Evolutionary conservation across 1,140 invertebrate genomes (phyloP), one percentile per base, ranked within the genome.

Genomic region (Lasioglossum baleicum): DNA sequence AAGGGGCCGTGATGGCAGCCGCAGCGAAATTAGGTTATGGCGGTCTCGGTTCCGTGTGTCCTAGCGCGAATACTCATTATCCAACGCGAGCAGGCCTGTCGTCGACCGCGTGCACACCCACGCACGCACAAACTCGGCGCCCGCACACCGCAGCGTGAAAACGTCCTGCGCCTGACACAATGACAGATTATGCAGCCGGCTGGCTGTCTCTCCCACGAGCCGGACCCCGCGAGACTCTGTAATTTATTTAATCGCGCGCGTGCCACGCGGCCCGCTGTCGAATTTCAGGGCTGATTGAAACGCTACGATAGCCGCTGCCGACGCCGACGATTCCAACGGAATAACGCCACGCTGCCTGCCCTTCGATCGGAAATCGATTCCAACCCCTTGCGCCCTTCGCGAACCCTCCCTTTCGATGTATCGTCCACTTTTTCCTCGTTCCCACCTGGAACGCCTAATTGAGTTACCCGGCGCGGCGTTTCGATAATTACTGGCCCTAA

Each of bases 181-280:
- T 80, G 77, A 80, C 77, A 74, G 71, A 80, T 80, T 74, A 66
- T 74, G 71, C 70, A 66, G 51, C 71, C 40, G 77, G 64, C 71
- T 26, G 71, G 56, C 70, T 80, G 75, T 78, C 75, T 78, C 71
- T 66, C 77, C 77, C 77, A 79, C 71, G 61, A 58, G 22, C 63
- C 22, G 61, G 56, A 20, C 63, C 22, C 40, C 48, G 8, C 70
- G 60, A 74, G 60, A 80, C 64, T 74, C 77, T 72, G 75, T 80
- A 80, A 80, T 80, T 80, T 80, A 74, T 80, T 80, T 75, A 80
- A 80, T 65, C 77, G 70, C 22, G 70, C 70, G 56, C 70, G 70
- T 42, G 63, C 1, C 61, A 20, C 26, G 17, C 13, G 11, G n/a
- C 11, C 17, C 44, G 53, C 11, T 20, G 15, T 60, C 70, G 71